Evolutionary conservation across 1,140 invertebrate species (phyloP).

Genomic region (Drosophila albomicans): DNA sequence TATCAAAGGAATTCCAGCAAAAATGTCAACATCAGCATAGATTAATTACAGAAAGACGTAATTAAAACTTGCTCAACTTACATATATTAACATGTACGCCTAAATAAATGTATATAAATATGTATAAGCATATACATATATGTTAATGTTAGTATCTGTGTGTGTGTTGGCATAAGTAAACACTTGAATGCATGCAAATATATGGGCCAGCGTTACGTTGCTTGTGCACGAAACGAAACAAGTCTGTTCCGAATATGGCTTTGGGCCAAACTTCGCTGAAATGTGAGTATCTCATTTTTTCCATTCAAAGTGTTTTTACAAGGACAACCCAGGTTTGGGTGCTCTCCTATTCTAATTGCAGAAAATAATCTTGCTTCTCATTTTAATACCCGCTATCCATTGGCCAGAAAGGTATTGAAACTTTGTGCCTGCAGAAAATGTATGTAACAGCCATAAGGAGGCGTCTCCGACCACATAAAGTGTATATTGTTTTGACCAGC

Average conservation of each 20-base stretch:
- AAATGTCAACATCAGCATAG: slow-evolving; percentile 29
- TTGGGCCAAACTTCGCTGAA: not conserved
- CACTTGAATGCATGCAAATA: not conserved
- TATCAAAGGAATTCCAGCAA: slow-evolving; percentile 26
- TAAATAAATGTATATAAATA: not conserved
- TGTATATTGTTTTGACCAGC: no score
- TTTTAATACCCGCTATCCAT: no score
- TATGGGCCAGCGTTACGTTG: not conserved
- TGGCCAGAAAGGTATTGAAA: no score
- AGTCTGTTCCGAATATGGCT: slow-evolving; percentile 7
- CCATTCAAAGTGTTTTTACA: no score
- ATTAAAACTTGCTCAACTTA: slow-evolving; percentile 5
- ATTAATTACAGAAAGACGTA: slow-evolving; percentile 35
- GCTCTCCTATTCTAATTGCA: no score
- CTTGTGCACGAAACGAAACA: slow-evolving; percentile 1
- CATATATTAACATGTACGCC: not conserved
- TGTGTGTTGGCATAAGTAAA: not conserved
- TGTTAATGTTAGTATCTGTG: not conserved
- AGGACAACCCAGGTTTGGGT: no score
- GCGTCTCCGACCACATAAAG: no score
- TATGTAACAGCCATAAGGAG: no score
- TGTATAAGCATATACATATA: not conserved
- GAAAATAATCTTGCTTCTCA: no score
- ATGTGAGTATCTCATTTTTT: no score
- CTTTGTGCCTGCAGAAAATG: no score